A percentile compares a stretch with the other conserved stretches of the same genome.
Evolutionary conservation across 2,888 invertebrate genomes (phyloP).

Genomic region (Phragmatobia fuliginosa): DNA sequence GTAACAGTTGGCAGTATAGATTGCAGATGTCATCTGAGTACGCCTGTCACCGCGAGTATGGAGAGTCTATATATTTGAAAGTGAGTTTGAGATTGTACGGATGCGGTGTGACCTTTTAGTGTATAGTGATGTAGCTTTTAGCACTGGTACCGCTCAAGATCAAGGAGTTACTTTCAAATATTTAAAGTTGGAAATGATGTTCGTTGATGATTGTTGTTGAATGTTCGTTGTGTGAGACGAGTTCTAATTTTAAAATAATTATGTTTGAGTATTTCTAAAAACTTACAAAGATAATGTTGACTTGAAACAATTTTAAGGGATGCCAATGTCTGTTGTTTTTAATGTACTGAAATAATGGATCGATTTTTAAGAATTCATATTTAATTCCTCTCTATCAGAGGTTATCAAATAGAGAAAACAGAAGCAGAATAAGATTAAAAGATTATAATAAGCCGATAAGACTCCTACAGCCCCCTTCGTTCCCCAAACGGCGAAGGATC

Average conservation of each 20-base stretch:
- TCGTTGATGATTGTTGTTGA: neutral
- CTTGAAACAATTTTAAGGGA: no score
- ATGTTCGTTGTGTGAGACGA: neutral
- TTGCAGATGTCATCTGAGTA: neutral
- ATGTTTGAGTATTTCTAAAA: no score
- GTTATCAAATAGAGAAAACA: no score
- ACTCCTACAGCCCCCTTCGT: no score
- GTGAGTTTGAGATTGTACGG: constrained; percentile 18
- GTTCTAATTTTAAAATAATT: no score
- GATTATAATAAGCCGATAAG: no score
- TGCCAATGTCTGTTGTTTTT: no score
- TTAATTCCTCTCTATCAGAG: no score
- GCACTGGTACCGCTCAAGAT: constrained; percentile 33
- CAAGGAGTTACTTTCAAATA: constrained; percentile 51
- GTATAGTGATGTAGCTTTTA: constrained; percentile 20
- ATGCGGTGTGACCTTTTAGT: constrained; percentile 41
- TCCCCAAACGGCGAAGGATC: no score
- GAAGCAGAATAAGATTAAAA: no score
- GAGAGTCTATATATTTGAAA: constrained; percentile 23
- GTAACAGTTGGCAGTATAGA: neutral
- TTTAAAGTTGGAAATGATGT: constrained; percentile 31
- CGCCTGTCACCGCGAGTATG: neutral
- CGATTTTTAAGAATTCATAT: neutral
- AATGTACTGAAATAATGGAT: no score
- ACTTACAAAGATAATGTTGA: no score